phyloP scores from a whole-genome alignment of 1,140 invertebrate genomes.

The Watersipora subatra region DNA sequence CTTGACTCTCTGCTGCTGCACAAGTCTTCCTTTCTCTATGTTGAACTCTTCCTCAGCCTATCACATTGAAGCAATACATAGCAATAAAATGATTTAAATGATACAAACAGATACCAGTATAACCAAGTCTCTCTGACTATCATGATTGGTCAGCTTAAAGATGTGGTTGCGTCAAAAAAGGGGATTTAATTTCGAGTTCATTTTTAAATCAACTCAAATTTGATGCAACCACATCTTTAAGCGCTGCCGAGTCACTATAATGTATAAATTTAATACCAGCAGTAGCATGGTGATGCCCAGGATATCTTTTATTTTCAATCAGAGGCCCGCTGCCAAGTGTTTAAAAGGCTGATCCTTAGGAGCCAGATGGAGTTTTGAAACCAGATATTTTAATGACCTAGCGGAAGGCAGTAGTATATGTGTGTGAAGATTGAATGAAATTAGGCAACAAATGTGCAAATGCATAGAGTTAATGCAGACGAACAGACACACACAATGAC shows the following conservation, averaged over 20 bases:
- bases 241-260: not conserved
- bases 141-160: not conserved
- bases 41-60: constrained; percentile 98
- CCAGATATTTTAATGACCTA: too few relatives aligned
- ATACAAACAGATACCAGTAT: not conserved
- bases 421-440: too few relatives aligned
- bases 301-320: too few relatives aligned
- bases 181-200: not conserved
- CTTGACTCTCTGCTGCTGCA: constrained; percentile 93
- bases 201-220: not conserved
- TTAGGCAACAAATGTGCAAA: too few relatives aligned
- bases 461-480: too few relatives aligned
- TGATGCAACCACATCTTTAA: not conserved
- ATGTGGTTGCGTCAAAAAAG: not conserved
- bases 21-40: constrained; percentile 94
- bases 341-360: too few relatives aligned
- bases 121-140: not conserved
- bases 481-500: too few relatives aligned
- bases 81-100: not conserved
- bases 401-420: too few relatives aligned
- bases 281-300: too few relatives aligned
- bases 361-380: too few relatives aligned
- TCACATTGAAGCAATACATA: constrained; percentile 7
- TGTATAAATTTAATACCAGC: too few relatives aligned
- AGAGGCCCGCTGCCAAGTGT: too few relatives aligned